Conservation (phyloP, 2,113 vertebrate genomes). For the Leptobrachium leishanense region DNA sequence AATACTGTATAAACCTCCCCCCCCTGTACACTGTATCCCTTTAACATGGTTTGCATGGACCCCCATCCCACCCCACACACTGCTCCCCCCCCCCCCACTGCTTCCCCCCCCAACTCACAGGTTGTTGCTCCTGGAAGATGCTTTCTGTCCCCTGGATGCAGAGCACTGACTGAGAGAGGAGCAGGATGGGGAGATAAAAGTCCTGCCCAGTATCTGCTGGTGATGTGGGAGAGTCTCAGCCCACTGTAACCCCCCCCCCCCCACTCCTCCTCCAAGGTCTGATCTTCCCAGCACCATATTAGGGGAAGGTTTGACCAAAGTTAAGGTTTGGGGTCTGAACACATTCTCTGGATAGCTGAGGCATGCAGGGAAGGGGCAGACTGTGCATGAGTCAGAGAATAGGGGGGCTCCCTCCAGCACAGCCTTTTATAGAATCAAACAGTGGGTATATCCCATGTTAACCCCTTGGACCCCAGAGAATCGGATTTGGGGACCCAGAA, state of each 20-base stretch:
- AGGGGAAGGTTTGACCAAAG: slow-evolving; percentile 44
- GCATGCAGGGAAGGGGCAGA: slow-evolving; percentile 39
- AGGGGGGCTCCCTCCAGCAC: slow-evolving; percentile 32
- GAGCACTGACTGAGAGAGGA: slow-evolving; percentile 30
- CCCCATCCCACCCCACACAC: no score
- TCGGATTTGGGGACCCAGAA: no score
- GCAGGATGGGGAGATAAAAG: slow-evolving; percentile 40
- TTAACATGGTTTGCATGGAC: no score
- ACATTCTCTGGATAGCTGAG: slow-evolving; percentile 45
- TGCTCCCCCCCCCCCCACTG: neutral
- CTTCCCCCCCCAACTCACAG: slow-evolving; percentile 32
- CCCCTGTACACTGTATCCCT: no score
- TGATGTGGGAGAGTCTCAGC: slow-evolving; percentile 7
- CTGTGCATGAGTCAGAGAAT: neutral
- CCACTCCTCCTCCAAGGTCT: neutral
- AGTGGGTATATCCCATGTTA: slow-evolving; percentile 22
- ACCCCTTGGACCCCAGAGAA: neutral
- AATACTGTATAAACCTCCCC: no score
- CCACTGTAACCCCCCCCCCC: neutral
- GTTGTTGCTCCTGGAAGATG: slow-evolving; percentile 5
- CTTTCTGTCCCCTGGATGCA: slow-evolving; percentile 15
- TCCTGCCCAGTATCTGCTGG: slow-evolving; percentile 16
- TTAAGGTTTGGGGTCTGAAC: slow-evolving; percentile 28
- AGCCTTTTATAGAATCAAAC: slow-evolving; percentile 46
- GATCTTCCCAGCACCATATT: slow-evolving; percentile 46